Conservation (phyloP, 2,113 vertebrate species). For the Chinchilla lanigera region DNA sequence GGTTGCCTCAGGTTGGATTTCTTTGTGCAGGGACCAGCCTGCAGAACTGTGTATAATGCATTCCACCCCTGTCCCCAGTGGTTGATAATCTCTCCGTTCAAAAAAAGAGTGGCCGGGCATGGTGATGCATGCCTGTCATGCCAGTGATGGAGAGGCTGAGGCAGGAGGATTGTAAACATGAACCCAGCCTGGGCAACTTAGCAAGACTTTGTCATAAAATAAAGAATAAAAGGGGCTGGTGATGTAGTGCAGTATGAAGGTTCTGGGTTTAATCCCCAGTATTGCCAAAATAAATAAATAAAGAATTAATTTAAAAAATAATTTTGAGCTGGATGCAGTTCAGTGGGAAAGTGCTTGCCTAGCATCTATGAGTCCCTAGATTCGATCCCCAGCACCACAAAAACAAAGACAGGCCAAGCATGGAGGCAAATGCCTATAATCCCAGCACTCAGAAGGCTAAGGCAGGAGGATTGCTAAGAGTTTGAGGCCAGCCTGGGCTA, state of each 20-base stretch:
- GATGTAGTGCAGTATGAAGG: background rate
- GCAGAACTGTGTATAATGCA: fast-evolving
- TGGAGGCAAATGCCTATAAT: background rate
- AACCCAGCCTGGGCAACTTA: background rate
- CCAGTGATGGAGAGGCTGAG: background rate
- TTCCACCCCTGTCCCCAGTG: background rate
- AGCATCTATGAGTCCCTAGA: background rate
- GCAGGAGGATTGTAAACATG: background rate
- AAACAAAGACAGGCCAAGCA: background rate
- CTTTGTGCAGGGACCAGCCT: background rate
- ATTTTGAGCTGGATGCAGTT: background rate
- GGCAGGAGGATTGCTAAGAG: background rate
- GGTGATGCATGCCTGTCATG: background rate
- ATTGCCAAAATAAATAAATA: background rate
- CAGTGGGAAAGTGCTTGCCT: background rate
- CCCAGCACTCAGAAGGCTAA: background rate
- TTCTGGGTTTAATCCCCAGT: background rate
- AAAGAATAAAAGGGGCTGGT: background rate
- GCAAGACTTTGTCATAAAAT: background rate
- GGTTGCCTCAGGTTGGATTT: background rate
- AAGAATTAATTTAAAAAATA: background rate
- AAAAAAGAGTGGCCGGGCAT: background rate
- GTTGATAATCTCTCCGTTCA: background rate
- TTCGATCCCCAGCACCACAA: background rate
- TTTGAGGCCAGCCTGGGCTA: background rate